Conservation (phyloP, 2,888 invertebrate genomes). For the Eupithecia vulgata region DNA sequence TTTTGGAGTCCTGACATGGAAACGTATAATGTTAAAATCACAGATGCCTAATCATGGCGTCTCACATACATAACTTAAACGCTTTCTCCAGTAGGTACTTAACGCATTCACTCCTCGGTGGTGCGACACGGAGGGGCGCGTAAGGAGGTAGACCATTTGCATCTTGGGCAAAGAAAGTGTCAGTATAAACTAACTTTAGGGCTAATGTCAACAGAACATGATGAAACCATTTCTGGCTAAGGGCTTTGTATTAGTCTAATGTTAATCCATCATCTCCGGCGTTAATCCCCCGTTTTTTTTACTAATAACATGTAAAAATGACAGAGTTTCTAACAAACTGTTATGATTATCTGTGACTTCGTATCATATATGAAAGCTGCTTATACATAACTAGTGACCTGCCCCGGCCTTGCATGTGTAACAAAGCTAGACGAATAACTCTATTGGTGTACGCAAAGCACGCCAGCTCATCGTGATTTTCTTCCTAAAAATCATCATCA, state of each 20-base stretch:
- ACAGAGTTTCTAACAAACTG: constrained; percentile 5
- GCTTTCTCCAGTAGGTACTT: too few relatives aligned
- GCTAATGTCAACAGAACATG: neutral
- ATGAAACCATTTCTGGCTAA: neutral
- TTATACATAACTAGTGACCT: constrained; percentile 1
- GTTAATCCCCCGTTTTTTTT: neutral
- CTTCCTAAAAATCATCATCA: neutral
- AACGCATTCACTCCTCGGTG: too few relatives aligned
- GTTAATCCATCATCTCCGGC: neutral
- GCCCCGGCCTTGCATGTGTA: neutral
- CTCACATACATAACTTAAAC: too few relatives aligned
- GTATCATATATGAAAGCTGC: constrained; percentile 29
- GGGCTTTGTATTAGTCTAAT: neutral
- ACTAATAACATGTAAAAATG: neutral
- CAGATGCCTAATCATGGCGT: too few relatives aligned
- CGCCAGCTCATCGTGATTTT: neutral
- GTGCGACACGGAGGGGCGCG: too few relatives aligned
- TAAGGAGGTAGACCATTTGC: too few relatives aligned
- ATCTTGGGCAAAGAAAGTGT: too few relatives aligned
- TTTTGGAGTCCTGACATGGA: too few relatives aligned
- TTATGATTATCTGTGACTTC: constrained; percentile 13
- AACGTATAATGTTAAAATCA: too few relatives aligned
- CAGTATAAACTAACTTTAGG: neutral
- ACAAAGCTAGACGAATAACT: too few relatives aligned
- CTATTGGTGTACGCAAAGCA: too few relatives aligned